A percentile compares a stretch with the other conserved stretches of the same genome.
These are phyloP conservation scores for Amphipoea lucens DNA, from an alignment of 2,888 invertebrate genomes.

Conservation along the genomic window DNA sequence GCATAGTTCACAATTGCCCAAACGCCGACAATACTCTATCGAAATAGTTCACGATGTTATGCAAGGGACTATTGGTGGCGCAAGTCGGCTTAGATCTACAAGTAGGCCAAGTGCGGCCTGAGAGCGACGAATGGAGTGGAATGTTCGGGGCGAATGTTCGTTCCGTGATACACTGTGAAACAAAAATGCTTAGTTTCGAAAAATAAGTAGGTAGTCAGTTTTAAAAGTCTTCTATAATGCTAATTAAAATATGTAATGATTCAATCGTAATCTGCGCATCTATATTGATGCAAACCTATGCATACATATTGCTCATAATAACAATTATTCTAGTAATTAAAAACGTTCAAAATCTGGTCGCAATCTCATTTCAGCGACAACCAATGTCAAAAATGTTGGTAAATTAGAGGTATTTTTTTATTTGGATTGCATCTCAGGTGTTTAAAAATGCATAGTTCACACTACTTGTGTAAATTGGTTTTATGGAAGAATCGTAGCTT, in stretches of 20 bases:
- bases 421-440: too few species aligned
- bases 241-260: not conserved
- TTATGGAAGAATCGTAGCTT: not conserved
- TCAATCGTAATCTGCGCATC: not conserved
- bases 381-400: not conserved
- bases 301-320: not conserved
- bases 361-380: not conserved
- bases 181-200: not conserved
- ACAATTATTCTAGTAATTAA: not conserved
- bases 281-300: not conserved
- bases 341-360: not conserved
- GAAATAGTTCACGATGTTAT: slow-evolving; percentile 86
- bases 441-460: not conserved
- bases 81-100: slow-evolving; percentile 83
- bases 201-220: not conserved
- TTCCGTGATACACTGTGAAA: not conserved
- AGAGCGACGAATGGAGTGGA: slow-evolving; percentile 70
- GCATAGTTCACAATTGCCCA: slow-evolving; percentile 70
- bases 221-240: not conserved
- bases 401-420: too few species aligned
- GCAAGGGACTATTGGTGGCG: slow-evolving; percentile 82
- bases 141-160: slow-evolving; percentile 38
- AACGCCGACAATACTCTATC: slow-evolving; percentile 78
- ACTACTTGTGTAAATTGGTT: not conserved
- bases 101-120: slow-evolving; percentile 82